These are phyloP conservation scores for Galerucella nymphaeae DNA, from an alignment of 2,888 invertebrate species.

Conservation along the genomic window DNA sequence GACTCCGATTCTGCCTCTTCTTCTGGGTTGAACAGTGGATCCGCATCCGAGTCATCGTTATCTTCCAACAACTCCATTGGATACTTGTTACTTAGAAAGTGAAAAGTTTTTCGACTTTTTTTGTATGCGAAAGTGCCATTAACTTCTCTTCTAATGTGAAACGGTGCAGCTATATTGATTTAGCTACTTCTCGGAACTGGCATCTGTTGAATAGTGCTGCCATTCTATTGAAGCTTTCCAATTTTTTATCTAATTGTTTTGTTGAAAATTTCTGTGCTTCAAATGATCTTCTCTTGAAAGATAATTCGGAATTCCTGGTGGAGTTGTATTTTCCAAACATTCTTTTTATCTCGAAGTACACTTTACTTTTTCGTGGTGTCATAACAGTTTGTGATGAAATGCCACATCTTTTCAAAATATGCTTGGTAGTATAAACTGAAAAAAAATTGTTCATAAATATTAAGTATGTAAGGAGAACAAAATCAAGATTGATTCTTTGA, in stretches of 20 bases:
- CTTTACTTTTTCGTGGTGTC: neutral
- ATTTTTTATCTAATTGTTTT: slow-evolving; percentile 4
- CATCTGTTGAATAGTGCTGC: slow-evolving; percentile 23
- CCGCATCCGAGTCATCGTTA: neutral
- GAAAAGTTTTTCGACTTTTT: neutral
- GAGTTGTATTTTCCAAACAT: neutral
- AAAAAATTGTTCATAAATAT: too few species aligned
- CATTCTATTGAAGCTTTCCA: neutral
- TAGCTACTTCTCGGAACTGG: slow-evolving; percentile 23
- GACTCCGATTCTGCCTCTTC: neutral
- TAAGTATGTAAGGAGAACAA: too few species aligned
- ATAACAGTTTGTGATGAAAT: neutral
- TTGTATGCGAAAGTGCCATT: slow-evolving; percentile 16
- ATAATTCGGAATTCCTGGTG: neutral
- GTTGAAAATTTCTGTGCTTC: slow-evolving; percentile 10
- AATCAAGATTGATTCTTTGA: too few species aligned
- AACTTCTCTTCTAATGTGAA: slow-evolving; percentile 30
- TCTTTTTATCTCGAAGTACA: neutral
- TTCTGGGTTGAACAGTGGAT: neutral
- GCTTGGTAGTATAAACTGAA: too few species aligned
- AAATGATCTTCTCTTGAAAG: neutral
- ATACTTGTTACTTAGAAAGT: neutral
- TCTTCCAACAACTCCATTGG: neutral
- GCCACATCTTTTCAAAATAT: too few species aligned
- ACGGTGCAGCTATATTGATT: slow-evolving; percentile 19